Conservation (phyloP, 2,797 vertebrate genomes). For the Enteromius fasciolatus region DNA sequence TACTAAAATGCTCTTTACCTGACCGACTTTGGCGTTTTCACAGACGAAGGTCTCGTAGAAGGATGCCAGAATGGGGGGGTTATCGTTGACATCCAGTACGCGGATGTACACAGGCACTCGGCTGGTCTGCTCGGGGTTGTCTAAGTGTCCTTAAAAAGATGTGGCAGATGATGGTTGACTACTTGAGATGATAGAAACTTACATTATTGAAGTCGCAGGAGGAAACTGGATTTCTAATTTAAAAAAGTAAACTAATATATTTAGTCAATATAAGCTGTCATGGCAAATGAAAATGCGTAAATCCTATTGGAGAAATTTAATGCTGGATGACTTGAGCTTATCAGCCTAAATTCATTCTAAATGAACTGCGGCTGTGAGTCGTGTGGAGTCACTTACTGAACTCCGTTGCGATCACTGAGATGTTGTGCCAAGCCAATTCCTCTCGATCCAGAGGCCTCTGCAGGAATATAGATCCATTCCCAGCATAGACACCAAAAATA, state of each 20-base stretch:
- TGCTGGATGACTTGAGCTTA: slow-evolving; percentile 33
- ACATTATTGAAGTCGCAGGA: slow-evolving; percentile 18
- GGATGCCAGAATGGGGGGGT: slow-evolving; percentile 87
- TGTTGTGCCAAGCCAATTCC: slow-evolving; percentile 90
- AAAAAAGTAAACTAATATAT: slow-evolving; percentile 44
- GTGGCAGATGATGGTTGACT: slow-evolving; percentile 6
- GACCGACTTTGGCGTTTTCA: slow-evolving; percentile 89
- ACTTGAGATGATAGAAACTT: slow-evolving; percentile 8
- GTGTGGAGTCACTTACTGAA: slow-evolving; percentile 84
- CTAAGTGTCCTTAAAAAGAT: slow-evolving; percentile 66
- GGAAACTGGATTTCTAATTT: slow-evolving; percentile 42
- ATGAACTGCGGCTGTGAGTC: slow-evolving; percentile 14
- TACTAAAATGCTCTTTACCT: slow-evolving; percentile 77
- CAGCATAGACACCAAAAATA: slow-evolving; percentile 89
- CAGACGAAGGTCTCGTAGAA: slow-evolving; percentile 93
- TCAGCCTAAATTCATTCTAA: slow-evolving; percentile 28
- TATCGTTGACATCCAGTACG: slow-evolving; percentile 94
- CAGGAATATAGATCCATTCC: slow-evolving; percentile 92
- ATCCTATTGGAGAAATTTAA: slow-evolving; percentile 33
- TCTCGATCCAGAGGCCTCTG: slow-evolving; percentile 90
- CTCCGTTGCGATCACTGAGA: slow-evolving; percentile 92
- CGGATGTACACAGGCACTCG: slow-evolving; percentile 87
- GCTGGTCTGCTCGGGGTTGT: slow-evolving; percentile 89
- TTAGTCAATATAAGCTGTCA: slow-evolving; percentile 42
- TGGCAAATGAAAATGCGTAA: slow-evolving; percentile 31